Evolutionary conservation across 2,888 invertebrate species (phyloP), one percentile per base, ranked within the genome.

Genomic region (Brachyptera putata): DNA sequence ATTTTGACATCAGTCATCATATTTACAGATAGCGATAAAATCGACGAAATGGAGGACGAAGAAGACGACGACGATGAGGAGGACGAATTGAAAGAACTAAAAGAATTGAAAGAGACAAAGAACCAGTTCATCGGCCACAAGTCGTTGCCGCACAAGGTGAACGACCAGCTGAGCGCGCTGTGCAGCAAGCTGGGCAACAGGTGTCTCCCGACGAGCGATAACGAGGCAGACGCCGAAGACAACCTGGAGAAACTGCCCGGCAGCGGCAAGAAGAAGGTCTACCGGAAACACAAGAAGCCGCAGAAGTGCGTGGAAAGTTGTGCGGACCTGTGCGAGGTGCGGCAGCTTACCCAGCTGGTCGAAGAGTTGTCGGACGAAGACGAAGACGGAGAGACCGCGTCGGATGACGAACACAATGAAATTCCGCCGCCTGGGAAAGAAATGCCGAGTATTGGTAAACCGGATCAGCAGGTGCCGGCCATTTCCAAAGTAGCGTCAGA

Each of bases 41-140:
- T 66, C 39, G 68, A 68, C 56, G 67, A 66, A 48, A 49, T 64
- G 22, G 66, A 67, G 14, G 75, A 75, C 18, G 76, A 76, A 66
- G 74, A 74, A 13, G 75, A 73, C 26, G 74, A 73, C 34, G 73
- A 73, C 16, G 67, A 73, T 18, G 78, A 79, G 63, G 79, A 77
- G 48, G 77, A 75, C 7, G 69, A 72, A 66, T 73, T 61, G 67
- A 77, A 73, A 69, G 75, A 71, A 69, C 21, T 9, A 13, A 24
- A 22, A 21, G 46, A 46, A 2, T 16, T n/a, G 3, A 37, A 37
- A n/a, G 37, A 2, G 3, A 21, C 43, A 2, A n/a, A 43, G 43
- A 18, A 43, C 18, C 46, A 21, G 21, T 46, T 21, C 24, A 16
- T 46, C 21, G 24, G 46, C 24, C 46, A 24, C 7, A 30, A 30